Conservation (phyloP, 1,140 invertebrate species). For the Macrotrachela quadricornifera region DNA sequence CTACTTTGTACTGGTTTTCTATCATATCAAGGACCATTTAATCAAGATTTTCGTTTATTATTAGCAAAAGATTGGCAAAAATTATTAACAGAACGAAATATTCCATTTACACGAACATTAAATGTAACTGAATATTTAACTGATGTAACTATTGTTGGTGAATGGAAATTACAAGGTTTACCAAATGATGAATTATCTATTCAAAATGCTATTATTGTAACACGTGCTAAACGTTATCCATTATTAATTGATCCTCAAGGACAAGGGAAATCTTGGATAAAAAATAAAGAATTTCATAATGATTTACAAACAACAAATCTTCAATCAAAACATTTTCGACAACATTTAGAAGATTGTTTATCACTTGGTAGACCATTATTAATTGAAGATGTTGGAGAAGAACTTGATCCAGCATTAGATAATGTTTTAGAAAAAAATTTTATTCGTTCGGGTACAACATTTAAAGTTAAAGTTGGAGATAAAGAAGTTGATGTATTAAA, state of each 20-base stretch:
- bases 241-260: slow-evolving; percentile 80
- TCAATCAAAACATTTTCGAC: slow-evolving; percentile 87
- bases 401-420: slow-evolving; percentile 80
- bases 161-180: slow-evolving; percentile 82
- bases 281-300: slow-evolving; percentile 68
- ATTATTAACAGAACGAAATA: slow-evolving; percentile 52
- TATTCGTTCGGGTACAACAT: slow-evolving; percentile 79
- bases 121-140: slow-evolving; percentile 74
- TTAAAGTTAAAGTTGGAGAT: slow-evolving; percentile 74
- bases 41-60: slow-evolving; percentile 68
- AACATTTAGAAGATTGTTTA: slow-evolving; percentile 76
- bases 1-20: slow-evolving; percentile 73
- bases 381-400: slow-evolving; percentile 78
- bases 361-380: slow-evolving; percentile 69
- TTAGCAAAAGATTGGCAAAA: slow-evolving; percentile 61
- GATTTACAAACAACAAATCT: slow-evolving; percentile 70
- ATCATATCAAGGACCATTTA: slow-evolving; percentile 85
- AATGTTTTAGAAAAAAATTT: slow-evolving; percentile 92
- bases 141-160: slow-evolving; percentile 62
- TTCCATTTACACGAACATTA: slow-evolving; percentile 60
- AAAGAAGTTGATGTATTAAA: slow-evolving; percentile 89
- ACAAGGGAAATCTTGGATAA: slow-evolving; percentile 92
- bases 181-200: slow-evolving; percentile 86
- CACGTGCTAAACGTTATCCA: slow-evolving; percentile 75
- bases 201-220: slow-evolving; percentile 84